These are phyloP conservation scores for Odobenus rosmarus DNA, from an alignment of 2,113 vertebrate genomes.

Conservation along the genomic window DNA sequence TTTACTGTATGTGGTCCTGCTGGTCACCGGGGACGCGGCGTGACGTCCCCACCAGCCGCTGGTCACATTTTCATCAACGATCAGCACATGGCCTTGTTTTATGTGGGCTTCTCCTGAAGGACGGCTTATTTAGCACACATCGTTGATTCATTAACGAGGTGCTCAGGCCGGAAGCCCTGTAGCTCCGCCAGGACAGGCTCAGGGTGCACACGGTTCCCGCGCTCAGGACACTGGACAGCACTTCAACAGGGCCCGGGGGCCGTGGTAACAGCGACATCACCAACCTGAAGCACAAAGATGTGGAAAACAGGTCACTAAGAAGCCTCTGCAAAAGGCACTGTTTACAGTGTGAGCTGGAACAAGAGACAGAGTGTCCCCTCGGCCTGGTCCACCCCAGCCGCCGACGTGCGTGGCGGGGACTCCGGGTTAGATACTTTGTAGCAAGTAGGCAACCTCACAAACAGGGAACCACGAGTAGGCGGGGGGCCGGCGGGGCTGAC, in stretches of 20 bases:
- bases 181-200: rapidly evolving
- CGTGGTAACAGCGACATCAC: rapidly evolving
- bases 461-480: background rate
- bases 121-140: rapidly evolving
- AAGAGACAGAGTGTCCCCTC: background rate
- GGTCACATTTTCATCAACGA: background rate
- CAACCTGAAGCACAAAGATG: background rate
- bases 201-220: background rate
- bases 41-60: background rate
- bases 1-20: too few species aligned
- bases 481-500: too few species aligned
- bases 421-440: background rate
- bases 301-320: background rate
- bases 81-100: background rate
- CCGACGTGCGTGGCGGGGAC: rapidly evolving
- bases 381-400: background rate
- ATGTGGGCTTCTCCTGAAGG: background rate
- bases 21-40: background rate
- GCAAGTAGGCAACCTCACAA: background rate
- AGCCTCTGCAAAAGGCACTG: background rate
- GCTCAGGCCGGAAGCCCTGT: background rate
- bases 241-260: background rate
- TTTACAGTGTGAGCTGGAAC: too few species aligned
- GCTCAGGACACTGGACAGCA: background rate
- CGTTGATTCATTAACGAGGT: rapidly evolving